Conservation (phyloP, 1,140 invertebrate genomes). For the Antheraea pernyi region DNA sequence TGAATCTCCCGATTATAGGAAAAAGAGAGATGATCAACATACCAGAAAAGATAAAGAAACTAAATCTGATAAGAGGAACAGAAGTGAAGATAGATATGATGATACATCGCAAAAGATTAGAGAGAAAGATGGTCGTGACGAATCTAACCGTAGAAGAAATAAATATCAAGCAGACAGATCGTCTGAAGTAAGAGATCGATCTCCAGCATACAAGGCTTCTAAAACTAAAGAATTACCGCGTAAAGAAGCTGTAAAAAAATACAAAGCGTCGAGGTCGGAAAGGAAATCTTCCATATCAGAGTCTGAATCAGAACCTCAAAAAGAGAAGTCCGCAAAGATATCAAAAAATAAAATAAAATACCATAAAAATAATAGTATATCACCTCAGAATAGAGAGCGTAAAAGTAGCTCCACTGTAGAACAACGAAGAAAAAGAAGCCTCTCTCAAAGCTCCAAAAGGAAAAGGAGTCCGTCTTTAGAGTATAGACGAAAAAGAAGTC, state of each 20-base stretch:
- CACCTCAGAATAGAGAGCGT: conserved; percentile 27
- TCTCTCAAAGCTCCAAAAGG: not conserved
- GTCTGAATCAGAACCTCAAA: conserved; percentile 45
- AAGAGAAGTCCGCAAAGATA: conserved; percentile 39
- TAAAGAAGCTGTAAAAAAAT: conserved; percentile 45
- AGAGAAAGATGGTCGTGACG: conserved; percentile 32
- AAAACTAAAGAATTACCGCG: conserved; percentile 38
- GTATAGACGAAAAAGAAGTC: conserved; percentile 32
- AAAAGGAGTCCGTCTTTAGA: conserved; percentile 19
- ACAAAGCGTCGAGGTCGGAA: conserved; percentile 43
- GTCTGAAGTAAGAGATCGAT: conserved; percentile 39
- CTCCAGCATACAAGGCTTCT: conserved; percentile 31
- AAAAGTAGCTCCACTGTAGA: too few relatives aligned
- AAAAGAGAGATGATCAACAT: conserved; percentile 33
- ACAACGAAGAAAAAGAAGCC: not conserved
- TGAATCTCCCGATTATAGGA: conserved; percentile 46
- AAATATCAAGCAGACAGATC: conserved; percentile 45
- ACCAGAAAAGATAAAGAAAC: conserved; percentile 36
- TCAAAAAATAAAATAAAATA: conserved; percentile 41
- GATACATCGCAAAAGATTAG: conserved; percentile 29
- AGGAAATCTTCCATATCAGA: conserved; percentile 43
- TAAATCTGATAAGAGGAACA: conserved; percentile 40
- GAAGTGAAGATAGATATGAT: conserved; percentile 34
- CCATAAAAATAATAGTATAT: conserved; percentile 43
- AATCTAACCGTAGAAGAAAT: conserved; percentile 40